Base-by-base conservation (phyloP, 2,888 invertebrate species). In the Philereme vetulata region DNA sequence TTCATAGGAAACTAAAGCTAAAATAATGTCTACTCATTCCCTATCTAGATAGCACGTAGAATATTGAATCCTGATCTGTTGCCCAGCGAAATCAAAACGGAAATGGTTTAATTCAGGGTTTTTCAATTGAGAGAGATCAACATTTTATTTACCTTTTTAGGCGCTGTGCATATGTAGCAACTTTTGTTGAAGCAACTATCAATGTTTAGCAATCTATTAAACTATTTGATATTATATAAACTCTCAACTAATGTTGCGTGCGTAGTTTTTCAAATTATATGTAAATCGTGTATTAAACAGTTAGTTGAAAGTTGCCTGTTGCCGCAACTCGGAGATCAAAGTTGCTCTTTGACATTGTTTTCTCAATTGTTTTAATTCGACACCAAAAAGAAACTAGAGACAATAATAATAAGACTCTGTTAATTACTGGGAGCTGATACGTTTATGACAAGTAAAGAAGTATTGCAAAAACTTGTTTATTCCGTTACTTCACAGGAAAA, bases 401-500 rank as follows among this genome's bases (percentile, higher is more conserved):
- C 46, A 53, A 38, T 55, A 38, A 5, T 8, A 6, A 50, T 36
- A 21, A 21, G 21, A 21, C 21, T 21, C 21, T 21, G 21, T 21
- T 21, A n/a, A 21, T 21, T 7, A 43, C 10, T 5, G 36, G n/a
- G 21, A 48, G 6, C 56, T 47, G 32, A 10, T 48, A 38, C 49
- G 38, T 48, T 35, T 48, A 48, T 4, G 0, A 38, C 44, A 48
- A 58, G 57, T 21, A 47, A 49, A 54, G 11, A 21, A 33, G 21
- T 55, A 51, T 60, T 60, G 60, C 60, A 60, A 65, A 56, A 52
- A 60, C 40, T 51, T 62, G 52, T 56, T 42, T 56, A 57, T 71
- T 66, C 66, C 61, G 56, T 66, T 68, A 71, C 56, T 66, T 58
- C 50, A 57, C 55, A 65, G 64, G 61, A 63, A 62, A 73, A 72